A percentile compares a stretch with the other conserved stretches of the same genome.
Evolutionary conservation across 2,113 vertebrate genomes (phyloP).

Genomic region (Corythaixoides concolor): DNA sequence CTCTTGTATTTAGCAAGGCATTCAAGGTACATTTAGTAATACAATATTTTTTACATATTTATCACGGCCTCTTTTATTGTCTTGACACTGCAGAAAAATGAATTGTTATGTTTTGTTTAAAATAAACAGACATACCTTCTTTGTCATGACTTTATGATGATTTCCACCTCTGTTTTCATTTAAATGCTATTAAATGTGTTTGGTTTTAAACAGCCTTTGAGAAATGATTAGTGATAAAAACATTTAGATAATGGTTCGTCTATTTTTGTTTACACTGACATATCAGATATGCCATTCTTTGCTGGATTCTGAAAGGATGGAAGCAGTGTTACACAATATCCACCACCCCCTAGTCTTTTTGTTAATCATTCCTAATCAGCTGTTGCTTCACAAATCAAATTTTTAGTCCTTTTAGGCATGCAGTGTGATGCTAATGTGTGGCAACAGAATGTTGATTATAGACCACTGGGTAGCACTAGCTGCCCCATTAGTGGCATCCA

Average conservation of each 20-base stretch:
- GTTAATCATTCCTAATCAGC: conserved; percentile 46
- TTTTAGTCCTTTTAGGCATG: conserved; percentile 29
- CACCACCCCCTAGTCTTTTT: background rate
- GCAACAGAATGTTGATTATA: conserved; percentile 39
- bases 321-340: background rate
- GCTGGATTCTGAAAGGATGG: background rate
- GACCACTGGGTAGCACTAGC: conserved; percentile 21
- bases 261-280: background rate
- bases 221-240: background rate
- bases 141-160: background rate
- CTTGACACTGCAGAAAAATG: background rate
- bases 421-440: background rate
- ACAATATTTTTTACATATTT: background rate
- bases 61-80: background rate
- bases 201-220: background rate
- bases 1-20: background rate
- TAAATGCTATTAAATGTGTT: background rate
- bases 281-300: background rate
- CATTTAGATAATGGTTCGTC: background rate
- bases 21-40: background rate
- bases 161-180: background rate
- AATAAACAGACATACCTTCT: background rate
- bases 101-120: background rate
- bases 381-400: conserved; percentile 47
- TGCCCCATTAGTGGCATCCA: conserved; percentile 16